Evolutionary conservation across 2,113 vertebrate species (phyloP), one percentile per base, ranked within the genome.

Genomic region (Emberiza fucata): DNA sequence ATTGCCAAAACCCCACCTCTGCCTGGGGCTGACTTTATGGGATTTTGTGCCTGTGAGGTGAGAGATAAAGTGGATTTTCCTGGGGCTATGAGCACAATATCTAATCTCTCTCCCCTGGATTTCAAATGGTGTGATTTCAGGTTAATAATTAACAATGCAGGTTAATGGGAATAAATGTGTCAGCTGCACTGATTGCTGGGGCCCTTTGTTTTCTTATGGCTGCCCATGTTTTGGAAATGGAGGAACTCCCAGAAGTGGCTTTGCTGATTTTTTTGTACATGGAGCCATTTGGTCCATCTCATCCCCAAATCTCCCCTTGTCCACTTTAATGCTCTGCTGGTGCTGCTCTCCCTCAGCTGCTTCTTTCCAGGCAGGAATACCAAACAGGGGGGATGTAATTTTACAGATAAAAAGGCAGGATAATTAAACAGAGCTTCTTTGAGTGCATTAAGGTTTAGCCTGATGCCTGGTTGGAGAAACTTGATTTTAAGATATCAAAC

Each of bases 131-230:
- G 29, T 63, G 50, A 29, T 48, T 92, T n/a, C 56, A 68, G 86
- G 37, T 81, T 95, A 94, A 94, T 86, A 24, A 87, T 91, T 87
- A 92, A 68, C 61, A 64, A 37, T 14, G 37, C 47, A 75, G 15
- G 57, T 79, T 79, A 65, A 79, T 50, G 70, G 37, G 81, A 65
- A 89, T 33, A 14, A 44, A 64, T 2, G 5, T 47, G 45, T 39
- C 73, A 92, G 69, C 57, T 60, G 60, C 48, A 39, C 13, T 44
- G 64, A 39, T 51, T 4, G 4, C 39, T 31, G 28, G 23, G 68
- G 11, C 31, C 27, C 45, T 81, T 84, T 78, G 45, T 27, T 91
- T 81, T 79, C 65, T 50, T 60, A 13, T 1, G 2, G 73, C n/a
- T 63, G 87, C 48, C n/a, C 16, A 8, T 8, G 1, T 29, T 94